A percentile compares a stretch with the other conserved stretches of the same genome.
phyloP scores from a whole-genome alignment of 2,888 invertebrate genomes.

The Opisthograptis luteolata region DNA sequence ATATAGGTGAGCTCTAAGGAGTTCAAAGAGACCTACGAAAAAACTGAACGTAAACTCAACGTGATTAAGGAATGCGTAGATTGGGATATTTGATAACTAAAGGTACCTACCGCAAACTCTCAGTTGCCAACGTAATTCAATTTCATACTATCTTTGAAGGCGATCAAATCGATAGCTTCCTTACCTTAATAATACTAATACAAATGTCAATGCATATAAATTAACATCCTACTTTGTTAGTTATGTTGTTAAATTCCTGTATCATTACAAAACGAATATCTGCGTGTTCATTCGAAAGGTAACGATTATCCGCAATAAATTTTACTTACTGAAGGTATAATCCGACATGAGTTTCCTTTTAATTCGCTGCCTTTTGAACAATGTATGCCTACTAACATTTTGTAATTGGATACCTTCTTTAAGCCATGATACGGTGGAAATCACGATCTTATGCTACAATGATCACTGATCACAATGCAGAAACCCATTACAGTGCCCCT shows the following conservation, averaged over 20 bases:
- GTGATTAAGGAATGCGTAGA: no score
- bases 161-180: background rate
- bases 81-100: no score
- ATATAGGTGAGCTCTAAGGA: no score
- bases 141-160: background rate
- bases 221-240: no score
- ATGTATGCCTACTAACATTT: constrained; percentile 8
- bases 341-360: constrained; percentile 20
- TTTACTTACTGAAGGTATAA: constrained; percentile 10
- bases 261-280: constrained; percentile 6
- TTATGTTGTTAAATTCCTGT: constrained; percentile 5
- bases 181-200: background rate
- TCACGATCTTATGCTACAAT: constrained; percentile 19
- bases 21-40: no score
- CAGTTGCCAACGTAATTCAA: background rate
- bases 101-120: background rate
- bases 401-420: constrained; percentile 23
- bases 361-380: constrained; percentile 12
- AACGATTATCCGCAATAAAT: constrained; percentile 21
- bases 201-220: no score
- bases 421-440: constrained; percentile 21
- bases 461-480: constrained; percentile 24
- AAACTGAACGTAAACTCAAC: no score
- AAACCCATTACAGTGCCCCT: constrained; percentile 14
- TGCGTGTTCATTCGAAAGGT: constrained; percentile 7